These are phyloP conservation scores for Formica exsecta DNA, from an alignment of 1,140 invertebrate genomes.

Conservation along the genomic window DNA sequence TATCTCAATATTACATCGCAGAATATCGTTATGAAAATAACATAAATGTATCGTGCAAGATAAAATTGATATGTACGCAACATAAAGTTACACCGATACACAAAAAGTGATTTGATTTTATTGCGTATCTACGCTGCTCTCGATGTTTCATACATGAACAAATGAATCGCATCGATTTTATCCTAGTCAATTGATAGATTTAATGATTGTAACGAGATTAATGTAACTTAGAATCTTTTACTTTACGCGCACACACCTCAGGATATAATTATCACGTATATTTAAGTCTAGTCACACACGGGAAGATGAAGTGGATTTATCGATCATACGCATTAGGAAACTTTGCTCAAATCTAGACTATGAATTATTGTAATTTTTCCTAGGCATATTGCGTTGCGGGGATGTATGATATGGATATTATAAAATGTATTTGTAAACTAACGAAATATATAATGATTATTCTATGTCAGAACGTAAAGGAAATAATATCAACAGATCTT, in stretches of 20 bases:
- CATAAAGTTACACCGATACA: not conserved
- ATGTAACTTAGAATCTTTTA: conserved; percentile 58
- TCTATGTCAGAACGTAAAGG: conserved; percentile 72
- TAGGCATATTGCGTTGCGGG: conserved; percentile 71
- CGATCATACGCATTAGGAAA: conserved; percentile 72
- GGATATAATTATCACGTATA: conserved; percentile 49
- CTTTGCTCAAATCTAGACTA: conserved; percentile 79
- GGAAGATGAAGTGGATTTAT: conserved; percentile 52
- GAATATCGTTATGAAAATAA: conserved; percentile 39
- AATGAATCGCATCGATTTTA: conserved; percentile 67
- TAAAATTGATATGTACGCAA: conserved; percentile 31
- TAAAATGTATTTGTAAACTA: conserved; percentile 76
- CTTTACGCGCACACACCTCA: conserved; percentile 63
- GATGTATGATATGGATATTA: conserved; percentile 73
- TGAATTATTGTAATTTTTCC: conserved; percentile 73
- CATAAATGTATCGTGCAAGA: conserved; percentile 9
- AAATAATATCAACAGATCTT: conserved; percentile 6
- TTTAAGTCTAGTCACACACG: conserved; percentile 75
- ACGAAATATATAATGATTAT: conserved; percentile 73
- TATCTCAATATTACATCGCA: conserved; percentile 41
- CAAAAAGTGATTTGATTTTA: conserved; percentile 33
- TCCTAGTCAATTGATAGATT: conserved; percentile 81
- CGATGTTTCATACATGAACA: conserved; percentile 45
- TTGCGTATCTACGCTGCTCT: conserved; percentile 15
- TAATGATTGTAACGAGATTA: conserved; percentile 66